phyloP scores from a whole-genome alignment of 2,888 invertebrate genomes.

The Dinocampus coccinellae region DNA sequence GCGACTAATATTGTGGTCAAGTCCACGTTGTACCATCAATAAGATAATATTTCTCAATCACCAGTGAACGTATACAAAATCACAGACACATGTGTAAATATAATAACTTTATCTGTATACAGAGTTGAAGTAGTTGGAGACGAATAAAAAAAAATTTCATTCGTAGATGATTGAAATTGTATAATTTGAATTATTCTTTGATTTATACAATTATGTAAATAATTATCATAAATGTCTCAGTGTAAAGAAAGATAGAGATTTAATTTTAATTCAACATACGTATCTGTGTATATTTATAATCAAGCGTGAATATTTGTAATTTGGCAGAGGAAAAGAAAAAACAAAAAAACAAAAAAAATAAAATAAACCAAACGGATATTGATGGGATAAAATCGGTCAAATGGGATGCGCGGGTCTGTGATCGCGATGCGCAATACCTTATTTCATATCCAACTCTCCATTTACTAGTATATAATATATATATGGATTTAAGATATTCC shows the following conservation, averaged over 20 bases:
- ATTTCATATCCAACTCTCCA: conserved; percentile 7
- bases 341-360: background rate
- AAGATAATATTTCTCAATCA: background rate
- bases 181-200: no score
- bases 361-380: conserved; percentile 7
- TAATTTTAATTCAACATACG: no score
- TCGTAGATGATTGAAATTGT: no score
- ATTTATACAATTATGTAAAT: no score
- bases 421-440: conserved; percentile 21
- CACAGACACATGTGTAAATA: background rate
- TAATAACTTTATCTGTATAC: no score
- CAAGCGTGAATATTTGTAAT: background rate
- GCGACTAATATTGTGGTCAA: conserved; percentile 48
- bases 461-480: conserved; percentile 22
- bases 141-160: no score
- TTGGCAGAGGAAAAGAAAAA: background rate
- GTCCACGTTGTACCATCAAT: conserved; percentile 39
- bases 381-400: conserved; percentile 33
- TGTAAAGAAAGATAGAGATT: no score
- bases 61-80: conserved; percentile 33
- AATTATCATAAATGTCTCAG: no score
- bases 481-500: conserved; percentile 51
- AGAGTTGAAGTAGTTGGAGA: no score
- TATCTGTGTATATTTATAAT: no score
- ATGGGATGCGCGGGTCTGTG: conserved; percentile 16